Evolutionary conservation across 1,140 invertebrate genomes (phyloP).

Genomic region (Nixonia krombeini): DNA sequence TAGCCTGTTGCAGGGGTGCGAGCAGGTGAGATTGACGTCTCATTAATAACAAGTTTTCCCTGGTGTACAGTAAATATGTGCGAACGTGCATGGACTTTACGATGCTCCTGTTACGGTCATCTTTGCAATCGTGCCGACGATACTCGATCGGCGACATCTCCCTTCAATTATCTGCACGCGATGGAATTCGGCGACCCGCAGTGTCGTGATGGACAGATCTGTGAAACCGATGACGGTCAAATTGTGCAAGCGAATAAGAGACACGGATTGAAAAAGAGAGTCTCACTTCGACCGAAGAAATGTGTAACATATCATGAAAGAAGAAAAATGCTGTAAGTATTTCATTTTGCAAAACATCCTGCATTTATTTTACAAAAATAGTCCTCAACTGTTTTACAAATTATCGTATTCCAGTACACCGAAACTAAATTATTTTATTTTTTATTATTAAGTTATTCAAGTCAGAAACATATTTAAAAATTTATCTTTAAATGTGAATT

Average conservation of each 20-base stretch:
- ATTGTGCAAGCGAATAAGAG: not conserved
- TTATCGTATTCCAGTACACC: too few relatives aligned
- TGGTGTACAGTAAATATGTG: constrained; percentile 5
- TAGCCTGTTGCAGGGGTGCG: not conserved
- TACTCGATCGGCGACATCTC: not conserved
- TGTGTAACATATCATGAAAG: too few relatives aligned
- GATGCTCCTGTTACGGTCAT: constrained; percentile 2
- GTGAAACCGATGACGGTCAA: not conserved
- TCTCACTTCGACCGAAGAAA: too few relatives aligned
- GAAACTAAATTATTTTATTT: too few relatives aligned
- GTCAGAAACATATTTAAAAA: too few relatives aligned
- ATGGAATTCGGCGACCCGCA: not conserved
- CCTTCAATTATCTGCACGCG: constrained; percentile 2
- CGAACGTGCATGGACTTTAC: constrained; percentile 14
- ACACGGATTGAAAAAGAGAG: too few relatives aligned
- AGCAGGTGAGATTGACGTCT: constrained; percentile 20
- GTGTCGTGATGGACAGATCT: not conserved
- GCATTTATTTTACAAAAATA: too few relatives aligned
- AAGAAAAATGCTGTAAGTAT: too few relatives aligned
- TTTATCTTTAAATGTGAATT: too few relatives aligned
- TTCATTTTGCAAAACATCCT: too few relatives aligned
- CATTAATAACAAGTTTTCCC: constrained; percentile 34
- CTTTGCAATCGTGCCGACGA: not conserved
- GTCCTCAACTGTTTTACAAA: too few relatives aligned
- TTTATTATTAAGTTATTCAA: too few relatives aligned